phyloP scores from a whole-genome alignment of 2,888 invertebrate genomes.

The Philhelius pedissequus region DNA sequence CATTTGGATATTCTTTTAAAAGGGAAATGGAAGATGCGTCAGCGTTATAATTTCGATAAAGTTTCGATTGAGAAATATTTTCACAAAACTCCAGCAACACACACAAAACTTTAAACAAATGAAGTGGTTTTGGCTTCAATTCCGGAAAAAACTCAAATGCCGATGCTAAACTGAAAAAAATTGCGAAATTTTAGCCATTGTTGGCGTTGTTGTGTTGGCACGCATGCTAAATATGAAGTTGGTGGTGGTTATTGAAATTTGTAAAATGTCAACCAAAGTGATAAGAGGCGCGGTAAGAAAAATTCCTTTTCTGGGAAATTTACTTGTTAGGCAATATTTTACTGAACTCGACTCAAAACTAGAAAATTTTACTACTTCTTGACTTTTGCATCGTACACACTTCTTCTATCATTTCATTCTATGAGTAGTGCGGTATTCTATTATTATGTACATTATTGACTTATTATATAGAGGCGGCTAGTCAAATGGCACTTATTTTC shows the following conservation, averaged over 20 bases:
- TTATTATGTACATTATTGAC: too few relatives aligned
- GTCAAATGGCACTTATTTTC: too few relatives aligned
- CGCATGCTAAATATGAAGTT: conserved; percentile 39
- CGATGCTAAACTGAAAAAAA: conserved; percentile 65
- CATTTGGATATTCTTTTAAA: conserved; percentile 4
- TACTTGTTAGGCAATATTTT: too few relatives aligned
- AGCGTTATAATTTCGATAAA: conserved; percentile 4
- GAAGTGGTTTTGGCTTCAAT: conserved; percentile 35
- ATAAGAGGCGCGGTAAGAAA: neutral
- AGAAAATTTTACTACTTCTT: too few relatives aligned
- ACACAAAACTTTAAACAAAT: conserved; percentile 58
- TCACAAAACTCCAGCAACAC: conserved; percentile 37
- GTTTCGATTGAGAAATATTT: neutral
- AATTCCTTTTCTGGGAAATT: neutral
- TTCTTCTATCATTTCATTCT: too few relatives aligned
- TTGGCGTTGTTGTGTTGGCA: conserved; percentile 39
- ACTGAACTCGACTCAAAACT: too few relatives aligned
- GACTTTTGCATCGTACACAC: too few relatives aligned
- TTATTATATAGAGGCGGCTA: too few relatives aligned
- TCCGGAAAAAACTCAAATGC: conserved; percentile 65
- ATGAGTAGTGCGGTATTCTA: too few relatives aligned
- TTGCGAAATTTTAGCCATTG: conserved; percentile 50
- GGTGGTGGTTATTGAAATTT: neutral
- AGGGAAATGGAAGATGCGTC: conserved; percentile 24
- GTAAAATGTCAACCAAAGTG: neutral